These are phyloP conservation scores for Palythoa caribaeorum DNA, from an alignment of 92 coral and sea anemone genomes.

Conservation along the genomic window DNA sequence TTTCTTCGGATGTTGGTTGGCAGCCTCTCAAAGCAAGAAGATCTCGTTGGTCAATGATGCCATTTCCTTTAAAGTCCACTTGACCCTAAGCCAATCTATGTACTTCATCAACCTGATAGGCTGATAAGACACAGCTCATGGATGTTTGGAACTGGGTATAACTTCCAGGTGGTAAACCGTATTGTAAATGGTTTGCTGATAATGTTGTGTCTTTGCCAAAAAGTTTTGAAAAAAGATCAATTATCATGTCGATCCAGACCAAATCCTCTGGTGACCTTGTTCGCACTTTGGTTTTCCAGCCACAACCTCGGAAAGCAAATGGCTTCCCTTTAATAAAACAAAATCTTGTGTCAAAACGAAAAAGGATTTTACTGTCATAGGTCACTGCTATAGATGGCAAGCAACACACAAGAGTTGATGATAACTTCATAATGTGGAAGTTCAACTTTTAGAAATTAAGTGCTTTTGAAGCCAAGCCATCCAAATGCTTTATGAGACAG, in stretches of 20 bases:
- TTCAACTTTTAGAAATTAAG: neutral
- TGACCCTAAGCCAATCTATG: constrained; percentile 46
- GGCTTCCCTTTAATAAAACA: constrained; percentile 15
- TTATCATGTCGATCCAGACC: constrained; percentile 51
- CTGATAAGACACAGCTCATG: constrained; percentile 26
- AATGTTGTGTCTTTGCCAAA: constrained; percentile 53
- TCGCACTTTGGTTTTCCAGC: constrained; percentile 56
- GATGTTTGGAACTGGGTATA: constrained; percentile 19
- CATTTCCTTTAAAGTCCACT: constrained; percentile 34
- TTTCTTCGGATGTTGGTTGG: constrained; percentile 39
- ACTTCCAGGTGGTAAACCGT: constrained; percentile 18
- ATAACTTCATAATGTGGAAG: neutral
- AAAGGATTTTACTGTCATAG: neutral
- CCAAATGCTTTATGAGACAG: neutral
- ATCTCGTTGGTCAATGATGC: constrained; percentile 42
- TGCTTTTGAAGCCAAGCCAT: neutral
- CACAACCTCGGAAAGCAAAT: constrained; percentile 63
- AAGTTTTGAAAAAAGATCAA: constrained; percentile 24
- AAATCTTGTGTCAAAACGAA: neutral
- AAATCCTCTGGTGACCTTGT: constrained; percentile 42
- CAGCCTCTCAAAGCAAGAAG: constrained; percentile 49
- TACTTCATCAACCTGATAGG: constrained; percentile 24
- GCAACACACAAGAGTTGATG: neutral
- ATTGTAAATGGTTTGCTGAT: constrained; percentile 29
- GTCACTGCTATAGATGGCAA: neutral